Base-by-base conservation (phyloP, 1,140 invertebrate genomes). In the Apolygus lucorum region DNA sequence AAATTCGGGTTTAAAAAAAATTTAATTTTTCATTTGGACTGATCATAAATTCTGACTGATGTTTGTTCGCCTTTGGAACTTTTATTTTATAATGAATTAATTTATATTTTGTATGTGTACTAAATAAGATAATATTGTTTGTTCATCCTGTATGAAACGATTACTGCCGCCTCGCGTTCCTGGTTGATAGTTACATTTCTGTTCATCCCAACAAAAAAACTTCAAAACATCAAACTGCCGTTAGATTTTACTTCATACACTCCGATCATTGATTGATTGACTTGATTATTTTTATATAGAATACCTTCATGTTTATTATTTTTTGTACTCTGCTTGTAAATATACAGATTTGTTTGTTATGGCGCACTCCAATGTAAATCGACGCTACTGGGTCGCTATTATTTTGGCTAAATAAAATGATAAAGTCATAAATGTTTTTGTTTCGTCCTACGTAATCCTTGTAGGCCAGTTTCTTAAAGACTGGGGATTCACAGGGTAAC, bases 1-100 rank as follows among this genome's bases (percentile, higher is more conserved):
- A 59, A 59, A 59, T 59, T 59, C 11, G 54, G 22, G 22, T 14
- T 59, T 8, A 59, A 59, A 59, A 4, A 13, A 59, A 59, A 11
- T 4, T 59, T 59, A 29, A 29, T 28, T 28, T 64, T 64, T 26
- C 26, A 29, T 66, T 66, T 66, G 17, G 64, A 66, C 64, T 66
- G 27, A 59, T 59, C 54, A 59, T 24, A 24, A 28, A 66, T 66
- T 66, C 64, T 66, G 64, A 66, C 64, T 66, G 64, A 66, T 66
- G n/a, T 66, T 8, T 63, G 62, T 63, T 34, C 64, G 54, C 22
- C 54, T 59, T 59, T 59, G 54, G 54, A 24, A 59, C 54, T 59
- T 8, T 22, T 11, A 4, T 13, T 59, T 59, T 42, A 42, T 42
- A 4, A 21, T 59, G 22, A 59, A 59, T 59, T 42, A 42, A 59